phyloP scores from a whole-genome alignment of 2,888 invertebrate genomes.

The Chloroclystis v-ata region DNA sequence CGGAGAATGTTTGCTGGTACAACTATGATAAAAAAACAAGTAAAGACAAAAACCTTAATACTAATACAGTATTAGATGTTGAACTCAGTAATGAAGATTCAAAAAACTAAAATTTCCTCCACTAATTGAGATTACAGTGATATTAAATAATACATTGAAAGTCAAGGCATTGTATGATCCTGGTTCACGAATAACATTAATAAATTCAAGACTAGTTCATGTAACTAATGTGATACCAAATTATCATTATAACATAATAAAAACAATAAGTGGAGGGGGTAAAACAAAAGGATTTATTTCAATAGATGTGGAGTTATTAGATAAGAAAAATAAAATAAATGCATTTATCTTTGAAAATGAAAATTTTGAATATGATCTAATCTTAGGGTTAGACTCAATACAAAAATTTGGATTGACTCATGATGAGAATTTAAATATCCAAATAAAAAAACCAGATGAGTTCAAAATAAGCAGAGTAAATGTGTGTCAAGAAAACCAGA shows the following conservation, averaged over 20 bases:
- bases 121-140: slow-evolving; percentile 25
- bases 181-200: slow-evolving; percentile 30
- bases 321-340: slow-evolving; percentile 25
- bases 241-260: no score
- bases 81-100: no score
- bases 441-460: slow-evolving; percentile 3
- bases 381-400: slow-evolving; percentile 31
- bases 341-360: slow-evolving; percentile 27
- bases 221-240: no score
- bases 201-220: no score
- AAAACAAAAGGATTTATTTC: slow-evolving; percentile 19
- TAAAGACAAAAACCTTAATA: no score
- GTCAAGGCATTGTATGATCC: slow-evolving; percentile 33
- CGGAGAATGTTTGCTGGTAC: slow-evolving; percentile 23
- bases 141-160: slow-evolving; percentile 30
- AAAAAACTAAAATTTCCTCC: slow-evolving; percentile 26
- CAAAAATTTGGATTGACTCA: slow-evolving; percentile 28
- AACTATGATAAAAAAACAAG: no score
- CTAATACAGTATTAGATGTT: no score
- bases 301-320: slow-evolving; percentile 18
- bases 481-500: neutral
- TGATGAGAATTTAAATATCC: slow-evolving; percentile 28
- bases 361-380: slow-evolving; percentile 32
- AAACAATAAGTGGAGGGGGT: neutral
- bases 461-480: neutral